Evolutionary conservation across 2,797 vertebrate genomes (phyloP).

Genomic region (Smutsia gigantea): DNA sequence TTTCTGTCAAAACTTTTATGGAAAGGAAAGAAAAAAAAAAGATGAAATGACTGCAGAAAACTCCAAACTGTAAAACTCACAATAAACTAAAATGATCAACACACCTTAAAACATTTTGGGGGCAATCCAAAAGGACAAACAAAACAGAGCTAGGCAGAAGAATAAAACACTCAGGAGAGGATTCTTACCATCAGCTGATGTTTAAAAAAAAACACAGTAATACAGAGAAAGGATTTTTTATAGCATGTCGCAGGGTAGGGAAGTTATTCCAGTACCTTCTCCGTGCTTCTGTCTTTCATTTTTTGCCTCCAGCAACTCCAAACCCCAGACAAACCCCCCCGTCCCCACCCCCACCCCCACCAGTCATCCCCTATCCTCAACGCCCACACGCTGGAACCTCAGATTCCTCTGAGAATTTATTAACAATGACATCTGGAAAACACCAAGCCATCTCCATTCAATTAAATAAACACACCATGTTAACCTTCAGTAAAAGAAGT

Average conservation of each 20-base stretch:
- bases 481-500: constrained; percentile 88
- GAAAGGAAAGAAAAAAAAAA: background rate
- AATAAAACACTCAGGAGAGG: constrained; percentile 34
- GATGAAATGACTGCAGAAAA: constrained; percentile 25
- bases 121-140: constrained; percentile 24
- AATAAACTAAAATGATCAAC: background rate
- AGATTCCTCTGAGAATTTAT: constrained; percentile 83
- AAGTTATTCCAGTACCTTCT: background rate
- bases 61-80: background rate
- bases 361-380: background rate
- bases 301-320: constrained; percentile 14
- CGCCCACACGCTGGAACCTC: constrained; percentile 39
- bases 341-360: accelerated
- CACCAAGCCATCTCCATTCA: constrained; percentile 87
- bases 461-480: constrained; percentile 87
- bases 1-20: background rate
- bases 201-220: constrained; percentile 65
- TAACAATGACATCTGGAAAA: constrained; percentile 88
- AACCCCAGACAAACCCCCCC: background rate
- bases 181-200: constrained; percentile 43
- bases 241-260: constrained; percentile 13
- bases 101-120: constrained; percentile 8
- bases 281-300: background rate
- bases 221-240: background rate
- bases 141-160: background rate